Base-by-base conservation (phyloP, 64 coral and sea anemone species). In the Montipora sp. region DNA sequence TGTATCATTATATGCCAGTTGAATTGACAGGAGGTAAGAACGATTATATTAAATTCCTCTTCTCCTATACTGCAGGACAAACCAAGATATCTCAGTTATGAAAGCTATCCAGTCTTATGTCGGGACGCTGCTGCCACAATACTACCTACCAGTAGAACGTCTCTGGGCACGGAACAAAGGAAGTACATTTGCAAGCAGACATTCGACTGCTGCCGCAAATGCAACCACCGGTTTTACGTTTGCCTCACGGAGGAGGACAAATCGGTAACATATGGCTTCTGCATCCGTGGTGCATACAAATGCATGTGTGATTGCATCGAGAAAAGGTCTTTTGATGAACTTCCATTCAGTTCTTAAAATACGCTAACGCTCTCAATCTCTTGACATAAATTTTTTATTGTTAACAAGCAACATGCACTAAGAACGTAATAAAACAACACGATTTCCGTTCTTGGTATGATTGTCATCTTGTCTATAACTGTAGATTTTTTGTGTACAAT, bases 301-400 rank as follows among this genome's bases (percentile, higher is more conserved):
- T 82, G 80, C 15, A 82, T 82, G 80, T 82, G 80, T 61, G 22
- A 63, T 18, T 82, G 80, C n/a, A 82, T 82, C 15, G 80, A 82
- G 5, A 82, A 61, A 15, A 82, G 27, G 55, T 82, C 80, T 7
- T 63, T 59, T 58, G 15, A 63, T 1, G 80, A 61, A 36, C 80
- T 82, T 2, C 80, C 80, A 14, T 43, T 61, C 11, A 82, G 44
- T 43, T 51, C 78, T 16, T 5, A 7, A 9, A 7, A 7, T 13
- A 59, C 57, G 13, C 57, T 13, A 59, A 59, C 7, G 7, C 57
- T 13, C 57, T 59, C 57, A 9, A 13, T 9, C 13, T 36, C 36
- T 36, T 36, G 1, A 36, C 36, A 36, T 36, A 36, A 36, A 36
- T 0, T 36, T 36, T 2, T 36, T 36, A 36, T 36, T 36, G 36